phyloP scores from a whole-genome alignment of 2,888 invertebrate genomes.

The Pammene fasciana region DNA sequence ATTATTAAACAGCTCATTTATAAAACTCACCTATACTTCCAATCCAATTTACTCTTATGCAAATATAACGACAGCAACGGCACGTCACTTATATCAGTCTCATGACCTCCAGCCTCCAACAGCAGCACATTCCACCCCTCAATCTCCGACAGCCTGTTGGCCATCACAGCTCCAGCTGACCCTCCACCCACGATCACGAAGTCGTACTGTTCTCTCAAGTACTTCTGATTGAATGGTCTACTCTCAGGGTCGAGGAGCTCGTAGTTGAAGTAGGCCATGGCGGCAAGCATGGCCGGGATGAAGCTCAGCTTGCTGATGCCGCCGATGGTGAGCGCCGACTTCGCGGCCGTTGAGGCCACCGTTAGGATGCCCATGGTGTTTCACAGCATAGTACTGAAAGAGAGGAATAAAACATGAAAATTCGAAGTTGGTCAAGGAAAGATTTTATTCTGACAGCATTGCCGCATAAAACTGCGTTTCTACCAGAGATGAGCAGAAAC shows the following conservation, averaged over 20 bases:
- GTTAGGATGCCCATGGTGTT: conserved; percentile 68
- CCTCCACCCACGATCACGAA: conserved; percentile 93
- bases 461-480: too few relatives aligned
- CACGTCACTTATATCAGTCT: conserved; percentile 93
- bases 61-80: conserved; percentile 93
- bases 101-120: conserved; percentile 93
- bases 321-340: conserved; percentile 87
- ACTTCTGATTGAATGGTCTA: conserved; percentile 87
- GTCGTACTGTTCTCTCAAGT: conserved; percentile 88
- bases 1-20: neutral
- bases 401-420: neutral
- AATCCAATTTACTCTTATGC: conserved; percentile 95
- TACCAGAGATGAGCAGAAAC: too few relatives aligned
- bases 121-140: conserved; percentile 90
- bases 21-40: conserved; percentile 89
- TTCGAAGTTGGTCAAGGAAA: too few relatives aligned
- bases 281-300: conserved; percentile 88
- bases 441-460: too few relatives aligned
- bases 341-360: conserved; percentile 86
- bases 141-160: conserved; percentile 90
- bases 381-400: conserved; percentile 57
- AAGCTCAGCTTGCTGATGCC: conserved; percentile 89
- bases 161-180: conserved; percentile 92
- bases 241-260: conserved; percentile 93
- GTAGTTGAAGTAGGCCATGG: conserved; percentile 92